Evolutionary conservation across 1,140 invertebrate species (phyloP), one percentile per base, ranked within the genome.

Genomic region (Asbolus verrucosus): DNA sequence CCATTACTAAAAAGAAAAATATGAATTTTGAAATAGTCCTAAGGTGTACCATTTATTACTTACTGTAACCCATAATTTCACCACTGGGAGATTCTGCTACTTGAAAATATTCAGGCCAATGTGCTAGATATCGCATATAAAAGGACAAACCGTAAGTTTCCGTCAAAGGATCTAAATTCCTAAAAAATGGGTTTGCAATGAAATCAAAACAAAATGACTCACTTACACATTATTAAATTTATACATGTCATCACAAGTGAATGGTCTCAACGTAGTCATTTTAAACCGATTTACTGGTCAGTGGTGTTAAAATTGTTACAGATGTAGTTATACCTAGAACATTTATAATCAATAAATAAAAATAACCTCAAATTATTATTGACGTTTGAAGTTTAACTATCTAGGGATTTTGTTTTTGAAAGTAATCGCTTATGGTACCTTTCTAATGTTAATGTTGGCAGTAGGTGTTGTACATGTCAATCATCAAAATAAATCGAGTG

Each of bases 41-140:
- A 24, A 71, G 14, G 15, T 59, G 33, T 33, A 31, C 27, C 9
- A 8, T 41, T 8, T 24, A 9, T 60, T 16, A 91, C 91, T 91
- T 90, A 98, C 96, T 98, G 79, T 99, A 99, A 72, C 97, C 97
- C 94, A 99, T 98, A 38, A 98, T 96, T 84, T 96, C 91, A 2
- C 95, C 96, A 82, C 89, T 93, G 9, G 95, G 94, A 31, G 95
- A 94, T 87, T 98, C 95, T 13, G 94, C 94, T 19, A 98, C 91
- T 87, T 97, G 94, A 82, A 99, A 98, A 83, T 98, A 98, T 84
- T 99, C 97, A n/a, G 97, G 97, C 96, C 97, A 99, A 81, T 97
- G 95, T 3, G 96, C 94, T 75, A 98, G 84, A 84, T 99, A 99
- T 80, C 97, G 95, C 82, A 98, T 93, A 78, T 99, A 99, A 85